phyloP scores from a whole-genome alignment of 1,140 invertebrate genomes.

The Orchestia grillus region DNA sequence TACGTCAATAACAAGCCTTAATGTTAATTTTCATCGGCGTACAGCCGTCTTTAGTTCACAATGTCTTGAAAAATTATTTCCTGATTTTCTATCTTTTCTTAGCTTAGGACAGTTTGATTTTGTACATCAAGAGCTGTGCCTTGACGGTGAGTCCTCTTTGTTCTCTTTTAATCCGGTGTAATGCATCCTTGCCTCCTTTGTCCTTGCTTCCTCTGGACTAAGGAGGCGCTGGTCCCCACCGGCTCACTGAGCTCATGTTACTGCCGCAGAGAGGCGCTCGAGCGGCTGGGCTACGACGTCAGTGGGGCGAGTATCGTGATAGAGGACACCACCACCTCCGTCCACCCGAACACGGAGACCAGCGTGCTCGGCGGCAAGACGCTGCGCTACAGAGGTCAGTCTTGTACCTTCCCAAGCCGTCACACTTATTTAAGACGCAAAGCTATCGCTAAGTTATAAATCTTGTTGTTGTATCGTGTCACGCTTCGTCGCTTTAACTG shows the following conservation, averaged over 20 bases:
- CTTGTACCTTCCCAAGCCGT: neutral
- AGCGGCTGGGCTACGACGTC: constrained; percentile 61
- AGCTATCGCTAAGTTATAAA: neutral
- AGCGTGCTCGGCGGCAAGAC: constrained; percentile 55
- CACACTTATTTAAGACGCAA: neutral
- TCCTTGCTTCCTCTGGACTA: neutral
- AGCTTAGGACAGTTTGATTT: too few species aligned
- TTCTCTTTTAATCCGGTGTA: neutral
- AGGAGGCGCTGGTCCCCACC: neutral
- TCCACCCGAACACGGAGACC: constrained; percentile 64
- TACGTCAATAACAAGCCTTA: too few species aligned
- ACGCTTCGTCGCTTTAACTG: neutral
- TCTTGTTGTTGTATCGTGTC: neutral
- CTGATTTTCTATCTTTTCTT: too few species aligned
- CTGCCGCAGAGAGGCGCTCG: constrained; percentile 61
- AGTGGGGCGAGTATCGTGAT: constrained; percentile 57
- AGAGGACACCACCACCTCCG: constrained; percentile 60
- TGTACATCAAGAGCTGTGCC: neutral
- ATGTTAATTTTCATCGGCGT: too few species aligned
- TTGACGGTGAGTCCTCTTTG: neutral
- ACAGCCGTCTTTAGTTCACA: too few species aligned
- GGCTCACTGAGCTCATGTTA: neutral
- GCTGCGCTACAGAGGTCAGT: constrained; percentile 52
- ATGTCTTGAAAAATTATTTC: too few species aligned
- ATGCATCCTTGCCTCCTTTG: neutral